These are phyloP conservation scores for Paramormyrops kingsleyae DNA, from an alignment of 2,113 vertebrate species.

Conservation along the genomic window DNA sequence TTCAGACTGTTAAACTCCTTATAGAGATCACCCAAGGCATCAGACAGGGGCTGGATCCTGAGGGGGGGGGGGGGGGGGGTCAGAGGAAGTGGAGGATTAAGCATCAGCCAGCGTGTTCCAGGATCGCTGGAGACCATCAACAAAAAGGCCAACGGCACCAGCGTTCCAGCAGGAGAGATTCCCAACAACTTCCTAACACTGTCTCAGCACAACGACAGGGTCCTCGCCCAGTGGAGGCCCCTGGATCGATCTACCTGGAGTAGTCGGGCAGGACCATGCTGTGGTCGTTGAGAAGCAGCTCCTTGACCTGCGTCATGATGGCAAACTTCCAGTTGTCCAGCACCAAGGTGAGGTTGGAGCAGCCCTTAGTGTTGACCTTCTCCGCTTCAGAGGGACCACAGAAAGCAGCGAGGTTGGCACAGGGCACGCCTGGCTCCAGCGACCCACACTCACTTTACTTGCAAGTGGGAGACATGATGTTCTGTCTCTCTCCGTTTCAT, in stretches of 20 bases:
- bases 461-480: not conserved
- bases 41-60: conserved; percentile 72
- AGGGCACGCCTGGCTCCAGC: too few species aligned
- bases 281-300: conserved; percentile 76
- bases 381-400: conserved; percentile 45
- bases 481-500: not conserved
- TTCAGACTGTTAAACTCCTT: conserved; percentile 72
- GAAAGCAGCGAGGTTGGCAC: not conserved
- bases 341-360: conserved; percentile 74
- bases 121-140: not conserved
- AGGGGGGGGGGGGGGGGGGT: not conserved
- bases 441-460: not conserved
- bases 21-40: conserved; percentile 67
- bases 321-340: conserved; percentile 83
- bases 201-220: not conserved
- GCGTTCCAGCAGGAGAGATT: not conserved
- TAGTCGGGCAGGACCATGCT: conserved; percentile 76
- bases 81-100: not conserved
- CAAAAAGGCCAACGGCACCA: not conserved
- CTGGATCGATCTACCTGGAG: conserved; percentile 54
- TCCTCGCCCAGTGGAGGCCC: not conserved
- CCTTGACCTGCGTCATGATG: conserved; percentile 74
- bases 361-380: conserved; percentile 47
- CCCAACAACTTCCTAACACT: not conserved
- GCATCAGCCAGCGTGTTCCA: not conserved